phyloP scores from a whole-genome alignment of 1,140 invertebrate genomes.

The Bombus huntii region DNA sequence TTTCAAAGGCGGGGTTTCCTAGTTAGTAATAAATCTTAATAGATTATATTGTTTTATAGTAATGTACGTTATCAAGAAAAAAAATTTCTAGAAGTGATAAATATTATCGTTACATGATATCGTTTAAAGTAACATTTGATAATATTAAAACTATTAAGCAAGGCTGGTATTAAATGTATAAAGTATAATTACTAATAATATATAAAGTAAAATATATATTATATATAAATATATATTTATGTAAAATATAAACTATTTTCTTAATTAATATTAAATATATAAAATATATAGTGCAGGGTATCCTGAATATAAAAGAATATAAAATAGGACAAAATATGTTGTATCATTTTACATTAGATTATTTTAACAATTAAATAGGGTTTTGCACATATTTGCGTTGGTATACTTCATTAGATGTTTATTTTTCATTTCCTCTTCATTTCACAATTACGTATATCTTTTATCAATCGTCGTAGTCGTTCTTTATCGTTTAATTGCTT shows the following conservation, averaged over 20 bases:
- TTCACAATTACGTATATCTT: too few species aligned
- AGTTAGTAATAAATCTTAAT: too few species aligned
- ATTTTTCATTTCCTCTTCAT: neutral
- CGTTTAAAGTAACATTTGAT: neutral
- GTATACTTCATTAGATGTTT: neutral
- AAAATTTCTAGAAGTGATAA: neutral
- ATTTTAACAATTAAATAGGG: neutral
- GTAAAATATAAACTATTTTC: neutral
- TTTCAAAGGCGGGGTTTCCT: neutral
- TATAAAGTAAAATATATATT: neutral
- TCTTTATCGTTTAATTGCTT: neutral
- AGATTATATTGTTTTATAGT: too few species aligned
- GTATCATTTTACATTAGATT: neutral
- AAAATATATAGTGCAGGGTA: neutral
- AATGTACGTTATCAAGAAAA: too few species aligned
- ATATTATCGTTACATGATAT: neutral
- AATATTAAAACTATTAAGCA: neutral
- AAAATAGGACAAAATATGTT: neutral
- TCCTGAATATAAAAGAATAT: neutral
- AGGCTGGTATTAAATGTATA: neutral
- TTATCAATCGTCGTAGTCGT: neutral
- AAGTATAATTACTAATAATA: neutral
- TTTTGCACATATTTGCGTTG: neutral
- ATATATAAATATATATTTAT: too few species aligned
- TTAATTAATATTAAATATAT: neutral